Base-by-base conservation (phyloP, 2,888 invertebrate species). In the Carcina quercana region DNA sequence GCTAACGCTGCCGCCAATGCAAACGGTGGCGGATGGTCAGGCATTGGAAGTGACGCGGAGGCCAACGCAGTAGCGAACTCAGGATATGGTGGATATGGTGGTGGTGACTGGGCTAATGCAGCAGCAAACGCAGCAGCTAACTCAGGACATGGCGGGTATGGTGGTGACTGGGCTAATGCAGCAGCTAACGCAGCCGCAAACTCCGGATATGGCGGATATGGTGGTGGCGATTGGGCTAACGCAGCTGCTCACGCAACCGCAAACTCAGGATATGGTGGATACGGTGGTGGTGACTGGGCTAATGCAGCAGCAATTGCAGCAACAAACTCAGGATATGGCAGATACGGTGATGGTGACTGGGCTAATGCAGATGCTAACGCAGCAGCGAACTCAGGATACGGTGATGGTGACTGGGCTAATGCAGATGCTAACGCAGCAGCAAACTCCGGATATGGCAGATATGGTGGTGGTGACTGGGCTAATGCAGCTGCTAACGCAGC, bases 41-140 rank as follows among this genome's bases (percentile, higher is more conserved):
- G 31, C 1, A 15, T 13, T 8, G 25, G 25, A 8, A 20, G 31
- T 15, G 31, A 26, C 8, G n/a, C 4, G 2, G 14, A 11, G 21
- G 35, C 42, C 15, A 34, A 34, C 4, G 45, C 50, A 3, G 30
- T 37, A 25, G 50, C 51, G 12, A 30, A 43, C 20, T 38, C 44
- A 3, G 28, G 35, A 22, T n/a, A 7, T 3, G 20, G 20, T n/a
- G 20, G 26, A 6, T 19, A 12, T 2, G 22, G 15, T 4, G 10
- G 14, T 10, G 29, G 30, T 7, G 13, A 35, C 17, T 13, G 37
- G 32, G 5, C 25, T 24, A 10, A 13, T 11, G 19, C 20, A 20
- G 15, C 10, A 13, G 24, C 2, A 5, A 6, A 15, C 10, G n/a
- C 15, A 10, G 4, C 15, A 15, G 26, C 13, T 8, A 13, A 10